Percentiles rank a stretch among this genome's conserved stretches.
Conservation (phyloP, 2,888 invertebrate genomes). For the Xestia sexstrigata region DNA sequence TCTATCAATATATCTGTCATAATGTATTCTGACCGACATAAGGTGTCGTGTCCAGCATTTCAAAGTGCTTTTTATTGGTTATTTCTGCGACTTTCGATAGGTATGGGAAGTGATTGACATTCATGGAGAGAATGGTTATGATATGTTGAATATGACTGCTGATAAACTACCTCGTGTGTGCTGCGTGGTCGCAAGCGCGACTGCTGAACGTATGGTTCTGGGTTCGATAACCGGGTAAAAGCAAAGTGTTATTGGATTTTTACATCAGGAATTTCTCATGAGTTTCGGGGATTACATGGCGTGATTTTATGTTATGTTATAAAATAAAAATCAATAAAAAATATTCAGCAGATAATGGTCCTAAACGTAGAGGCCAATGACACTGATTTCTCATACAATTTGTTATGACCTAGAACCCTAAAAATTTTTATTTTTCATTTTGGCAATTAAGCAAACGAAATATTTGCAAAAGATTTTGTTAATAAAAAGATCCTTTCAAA, state of each 20-base stretch:
- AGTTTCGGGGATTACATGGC: neutral
- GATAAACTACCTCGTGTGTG: neutral
- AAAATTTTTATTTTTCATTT: neutral
- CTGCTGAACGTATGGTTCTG: neutral
- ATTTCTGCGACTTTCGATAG: conserved; percentile 30
- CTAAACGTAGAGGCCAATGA: neutral
- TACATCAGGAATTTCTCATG: neutral
- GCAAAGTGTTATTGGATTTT: neutral
- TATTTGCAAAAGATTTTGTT: neutral
- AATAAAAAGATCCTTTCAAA: neutral
- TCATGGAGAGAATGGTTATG: neutral
- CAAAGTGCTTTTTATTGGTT: conserved; percentile 20
- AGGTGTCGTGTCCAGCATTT: conserved; percentile 35
- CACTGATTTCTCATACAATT: neutral
- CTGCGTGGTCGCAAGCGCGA: neutral
- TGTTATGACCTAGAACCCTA: neutral
- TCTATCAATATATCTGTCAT: conserved; percentile 40
- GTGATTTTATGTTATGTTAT: neutral
- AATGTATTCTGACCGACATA: conserved; percentile 45
- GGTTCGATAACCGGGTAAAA: neutral
- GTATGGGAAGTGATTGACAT: conserved; percentile 4
- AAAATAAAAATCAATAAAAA: neutral
- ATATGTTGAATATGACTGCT: conserved; percentile 2
- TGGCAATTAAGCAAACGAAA: neutral
- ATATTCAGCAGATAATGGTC: neutral